Base-by-base conservation (phyloP, 2,113 vertebrate species). In the Mixornis gularis region DNA sequence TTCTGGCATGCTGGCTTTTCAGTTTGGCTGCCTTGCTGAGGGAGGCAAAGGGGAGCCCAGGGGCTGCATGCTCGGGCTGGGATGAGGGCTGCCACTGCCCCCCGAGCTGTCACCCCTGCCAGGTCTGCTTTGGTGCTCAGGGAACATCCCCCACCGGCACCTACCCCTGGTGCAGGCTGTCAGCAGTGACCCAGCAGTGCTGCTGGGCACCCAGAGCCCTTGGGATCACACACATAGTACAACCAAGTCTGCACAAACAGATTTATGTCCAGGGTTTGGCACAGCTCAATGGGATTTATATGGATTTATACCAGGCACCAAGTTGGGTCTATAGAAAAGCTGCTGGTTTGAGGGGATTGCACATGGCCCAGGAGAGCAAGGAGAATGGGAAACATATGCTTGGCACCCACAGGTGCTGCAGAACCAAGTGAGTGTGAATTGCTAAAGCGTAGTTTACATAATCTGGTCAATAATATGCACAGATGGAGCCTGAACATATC, bases 361-460 rank as follows among this genome's bases (percentile, higher is more conserved):
- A 64, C 83, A 70, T 91, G 86, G 92, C 89, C 89, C 76, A 79
- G 89, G 94, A 95, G 93, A 90, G 68, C 70, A 52, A 93, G 64
- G 56, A 82, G 93, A 94, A 95, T 92, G 62, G 87, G 72, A 93
- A 96, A 52, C 94, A 93, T 96, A 95, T 96, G 94, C 78, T 94
- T 94, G 89, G 92, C 92, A 95, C 94, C 93, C 89, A 94, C 78
- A 95, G 79, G 64, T 94, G 96, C 92, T 24, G 66, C 69, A 65
- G 84, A 94, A 95, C 40, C 85, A 76, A 96, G 89, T 26, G 91
- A 94, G 52, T 90, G 59, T 86, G 91, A 95, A 83, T 92, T 95
- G 85, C 89, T 91, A 71, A 94, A 87, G 30, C 8, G 20, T 66
- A 91, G 82, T 95, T 97, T 95, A 96, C 88, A 69, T 95, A 90